Evolutionary conservation across 1,140 invertebrate genomes (phyloP), one percentile per base, ranked within the genome.

Genomic region (Goniozus legneri): DNA sequence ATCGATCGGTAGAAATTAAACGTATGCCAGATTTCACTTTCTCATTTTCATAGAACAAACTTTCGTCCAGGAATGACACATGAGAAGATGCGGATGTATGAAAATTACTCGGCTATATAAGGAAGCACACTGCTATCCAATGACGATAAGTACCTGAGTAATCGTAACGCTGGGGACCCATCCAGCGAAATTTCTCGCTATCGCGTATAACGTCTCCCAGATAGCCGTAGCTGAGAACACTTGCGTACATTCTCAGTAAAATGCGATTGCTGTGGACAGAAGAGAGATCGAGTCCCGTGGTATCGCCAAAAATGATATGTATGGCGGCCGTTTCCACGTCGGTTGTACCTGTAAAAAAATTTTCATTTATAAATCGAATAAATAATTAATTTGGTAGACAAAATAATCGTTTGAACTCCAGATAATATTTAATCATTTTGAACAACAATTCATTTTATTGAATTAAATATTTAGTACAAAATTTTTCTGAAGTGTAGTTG

Each of bases 101-200:
- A 27, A 27, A 27, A 27, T 27, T 27, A n/a, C 24, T 27, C 24
- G 27, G 19, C 60, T 62, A n/a, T n/a, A n/a, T n/a, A n/a, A n/a
- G n/a, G n/a, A n/a, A n/a, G n/a, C n/a, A n/a, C n/a, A n/a, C n/a
- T n/a, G n/a, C n/a, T n/a, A n/a, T n/a, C n/a, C n/a, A n/a, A n/a
- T n/a, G n/a, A n/a, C n/a, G n/a, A n/a, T n/a, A n/a, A n/a, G n/a
- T 62, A 86, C 86, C 88, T 37, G 87, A 85, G 73, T 85, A 90
- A 64, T 92, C 86, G 65, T 95, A 95, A 52, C 92, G 74, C 47
- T 82, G 81, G n/a, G 92, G 90, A 24, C 92, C 92, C 84, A 95
- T 87, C 87, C 89, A 94, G 8, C 92, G 77, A 57, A 88, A 85
- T 36, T 83, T 83, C 59, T 95, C 92, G 63, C 89, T 92, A 51